Base-by-base conservation (phyloP, 2,113 vertebrate species). In the Cyprinodon tularosa region DNA sequence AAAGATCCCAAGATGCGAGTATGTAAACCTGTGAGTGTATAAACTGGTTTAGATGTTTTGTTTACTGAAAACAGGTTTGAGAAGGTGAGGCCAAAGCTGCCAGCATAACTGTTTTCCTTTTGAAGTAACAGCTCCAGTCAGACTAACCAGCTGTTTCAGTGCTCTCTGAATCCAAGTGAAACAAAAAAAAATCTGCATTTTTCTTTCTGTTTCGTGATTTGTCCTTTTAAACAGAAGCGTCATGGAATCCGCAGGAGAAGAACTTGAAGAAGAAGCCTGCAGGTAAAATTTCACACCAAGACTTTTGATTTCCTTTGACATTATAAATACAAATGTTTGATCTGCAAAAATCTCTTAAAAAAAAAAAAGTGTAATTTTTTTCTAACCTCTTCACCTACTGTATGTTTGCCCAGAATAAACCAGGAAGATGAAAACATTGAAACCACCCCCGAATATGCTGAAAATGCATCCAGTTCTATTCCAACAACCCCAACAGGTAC, bases 161-260 rank as follows among this genome's bases (percentile, higher is more conserved):
- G 10, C 8, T 12, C 3, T 62, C 45, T n/a, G 10, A 48, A 38
- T 63, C 12, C 15, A n/a, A 60, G 29, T 29, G 29, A 42, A 36
- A 39, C 36, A 47, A 12, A 10, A 2, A 2, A 14, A 37, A 47
- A 62, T 1, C 22, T 36, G 8, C 44, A 3, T 44, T n/a, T 2
- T 29, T 4, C 1, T 17, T 20, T 29, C 12, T 17, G 12, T 37
- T 12, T 13, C 17, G 3, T 53, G 14, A 9, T 63, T 38, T 59
- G 8, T 84, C 40, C 38, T 12, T 44, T 60, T 44, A 39, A 39
- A n/a, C 80, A 83, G 66, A 8, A 81, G 36, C 53, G 84, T 63
- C 66, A 90, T 89, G 88, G 89, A 86, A 71, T 68, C 86, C 50
- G 77, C 22, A 71, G 65, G 0, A 47, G 78, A 81, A 14, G 72